phyloP scores from a whole-genome alignment of 2,113 vertebrate genomes.

The Lepisosteus osseus region DNA sequence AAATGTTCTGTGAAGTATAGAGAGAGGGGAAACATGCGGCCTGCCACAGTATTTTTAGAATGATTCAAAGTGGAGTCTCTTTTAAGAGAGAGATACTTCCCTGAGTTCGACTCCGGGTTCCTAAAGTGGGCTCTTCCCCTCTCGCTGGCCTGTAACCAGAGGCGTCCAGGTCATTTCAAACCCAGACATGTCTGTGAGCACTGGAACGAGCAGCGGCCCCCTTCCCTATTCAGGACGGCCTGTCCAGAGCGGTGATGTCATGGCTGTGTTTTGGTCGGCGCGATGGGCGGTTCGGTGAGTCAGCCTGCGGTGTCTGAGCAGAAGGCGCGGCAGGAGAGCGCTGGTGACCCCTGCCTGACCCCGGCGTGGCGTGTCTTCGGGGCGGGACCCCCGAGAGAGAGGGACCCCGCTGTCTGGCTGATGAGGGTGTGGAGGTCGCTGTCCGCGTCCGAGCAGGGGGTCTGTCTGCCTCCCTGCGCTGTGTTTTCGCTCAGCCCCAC shows the following conservation, averaged over 20 bases:
- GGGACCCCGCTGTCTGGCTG: slow-evolving; percentile 19
- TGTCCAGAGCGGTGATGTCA: slow-evolving; percentile 70
- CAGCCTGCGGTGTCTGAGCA: too few species aligned
- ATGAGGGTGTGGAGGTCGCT: background rate
- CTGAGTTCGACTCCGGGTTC: background rate
- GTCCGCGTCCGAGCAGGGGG: slow-evolving; percentile 37
- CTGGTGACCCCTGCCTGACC: too few species aligned
- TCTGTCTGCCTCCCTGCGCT: too few species aligned
- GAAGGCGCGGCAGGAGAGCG: too few species aligned
- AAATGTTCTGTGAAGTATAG: too few species aligned
- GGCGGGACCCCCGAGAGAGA: too few species aligned
- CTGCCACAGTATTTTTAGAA: background rate
- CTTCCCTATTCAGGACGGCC: slow-evolving; percentile 53
- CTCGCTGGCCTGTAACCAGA: slow-evolving; percentile 48
- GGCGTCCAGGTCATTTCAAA: slow-evolving; percentile 54
- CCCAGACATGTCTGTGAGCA: slow-evolving; percentile 61
- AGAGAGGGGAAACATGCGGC: slow-evolving; percentile 1
- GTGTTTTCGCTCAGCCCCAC: too few species aligned
- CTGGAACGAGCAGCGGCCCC: slow-evolving; percentile 42
- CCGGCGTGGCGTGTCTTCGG: too few species aligned
- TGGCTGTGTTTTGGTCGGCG: slow-evolving; percentile 19
- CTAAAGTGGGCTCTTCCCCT: background rate
- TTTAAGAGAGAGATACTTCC: slow-evolving; percentile 6
- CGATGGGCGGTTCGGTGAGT: too few species aligned
- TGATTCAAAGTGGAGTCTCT: background rate